Conservation (phyloP, 2,888 invertebrate species). For the Clunio marinus region DNA sequence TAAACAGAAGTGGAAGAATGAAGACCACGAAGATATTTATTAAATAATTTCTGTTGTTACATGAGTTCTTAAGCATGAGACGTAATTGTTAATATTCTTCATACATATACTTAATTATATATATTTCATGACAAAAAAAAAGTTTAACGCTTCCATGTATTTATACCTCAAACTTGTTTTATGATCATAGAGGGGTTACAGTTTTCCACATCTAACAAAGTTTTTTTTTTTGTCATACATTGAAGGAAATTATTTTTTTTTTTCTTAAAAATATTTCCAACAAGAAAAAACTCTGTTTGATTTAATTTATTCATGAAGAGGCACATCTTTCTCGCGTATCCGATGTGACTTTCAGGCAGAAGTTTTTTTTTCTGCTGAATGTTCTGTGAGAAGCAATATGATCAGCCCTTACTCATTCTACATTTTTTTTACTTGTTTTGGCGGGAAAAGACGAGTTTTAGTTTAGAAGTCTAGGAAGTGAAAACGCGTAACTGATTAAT, state of each 20-base stretch:
- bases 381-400: neutral
- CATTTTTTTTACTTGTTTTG: neutral
- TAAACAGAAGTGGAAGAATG: too few species aligned
- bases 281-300: conserved; percentile 10
- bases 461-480: neutral
- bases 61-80: too few species aligned
- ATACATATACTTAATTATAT: too few species aligned
- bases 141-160: too few species aligned
- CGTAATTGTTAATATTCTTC: too few species aligned
- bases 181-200: too few species aligned
- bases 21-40: too few species aligned
- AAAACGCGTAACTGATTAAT: conserved; percentile 11
- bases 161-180: too few species aligned
- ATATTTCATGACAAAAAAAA: too few species aligned
- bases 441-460: conserved; percentile 21
- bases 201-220: too few species aligned
- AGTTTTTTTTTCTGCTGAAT: conserved; percentile 1
- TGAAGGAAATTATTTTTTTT: conserved; percentile 19
- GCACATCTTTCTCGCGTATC: conserved; percentile 12
- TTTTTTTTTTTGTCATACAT: neutral
- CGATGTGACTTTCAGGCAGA: neutral
- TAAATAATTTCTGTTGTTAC: too few species aligned
- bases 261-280: neutral
- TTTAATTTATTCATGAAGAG: conserved; percentile 30
- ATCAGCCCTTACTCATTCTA: neutral